Evolutionary conservation across 2,113 vertebrate species (phyloP).

Genomic region (Centropristis striata): DNA sequence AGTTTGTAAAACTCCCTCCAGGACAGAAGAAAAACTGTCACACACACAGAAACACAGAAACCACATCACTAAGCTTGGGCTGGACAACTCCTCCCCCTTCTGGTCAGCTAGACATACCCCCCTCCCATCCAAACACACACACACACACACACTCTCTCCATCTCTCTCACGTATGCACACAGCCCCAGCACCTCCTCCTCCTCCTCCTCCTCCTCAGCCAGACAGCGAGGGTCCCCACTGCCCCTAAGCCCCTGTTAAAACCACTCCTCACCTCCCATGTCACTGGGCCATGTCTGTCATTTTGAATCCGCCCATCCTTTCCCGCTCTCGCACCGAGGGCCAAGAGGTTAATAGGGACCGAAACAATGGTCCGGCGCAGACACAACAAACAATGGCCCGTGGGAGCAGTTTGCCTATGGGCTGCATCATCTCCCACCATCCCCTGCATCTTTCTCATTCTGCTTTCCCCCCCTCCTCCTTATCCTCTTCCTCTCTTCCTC

Average conservation of each 20-base stretch:
- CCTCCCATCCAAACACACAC: conserved; percentile 34
- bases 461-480: conserved; percentile 42
- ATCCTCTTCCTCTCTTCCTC: conserved; percentile 27
- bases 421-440: conserved; percentile 66
- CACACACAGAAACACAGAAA: conserved; percentile 20
- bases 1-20: background rate
- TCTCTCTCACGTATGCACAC: conserved; percentile 29
- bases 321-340: conserved; percentile 78
- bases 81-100: conserved; percentile 70
- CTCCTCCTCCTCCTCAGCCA: conserved; percentile 62
- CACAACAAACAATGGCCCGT: conserved; percentile 85
- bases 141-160: conserved; percentile 40
- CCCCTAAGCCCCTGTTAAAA: conserved; percentile 76
- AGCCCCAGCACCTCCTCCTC: conserved; percentile 20
- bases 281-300: conserved; percentile 86
- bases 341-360: conserved; percentile 88
- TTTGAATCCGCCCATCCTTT: conserved; percentile 80
- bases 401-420: conserved; percentile 80
- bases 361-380: conserved; percentile 87
- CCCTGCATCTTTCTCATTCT: conserved; percentile 50
- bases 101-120: conserved; percentile 62
- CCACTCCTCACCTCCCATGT: conserved; percentile 84
- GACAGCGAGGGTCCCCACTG: conserved; percentile 71
- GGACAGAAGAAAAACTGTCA: conserved; percentile 13
- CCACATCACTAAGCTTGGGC: conserved; percentile 34